Evolutionary conservation across 2,797 vertebrate genomes (phyloP), one percentile per base, ranked within the genome.

Genomic region (Molossus molossus): DNA sequence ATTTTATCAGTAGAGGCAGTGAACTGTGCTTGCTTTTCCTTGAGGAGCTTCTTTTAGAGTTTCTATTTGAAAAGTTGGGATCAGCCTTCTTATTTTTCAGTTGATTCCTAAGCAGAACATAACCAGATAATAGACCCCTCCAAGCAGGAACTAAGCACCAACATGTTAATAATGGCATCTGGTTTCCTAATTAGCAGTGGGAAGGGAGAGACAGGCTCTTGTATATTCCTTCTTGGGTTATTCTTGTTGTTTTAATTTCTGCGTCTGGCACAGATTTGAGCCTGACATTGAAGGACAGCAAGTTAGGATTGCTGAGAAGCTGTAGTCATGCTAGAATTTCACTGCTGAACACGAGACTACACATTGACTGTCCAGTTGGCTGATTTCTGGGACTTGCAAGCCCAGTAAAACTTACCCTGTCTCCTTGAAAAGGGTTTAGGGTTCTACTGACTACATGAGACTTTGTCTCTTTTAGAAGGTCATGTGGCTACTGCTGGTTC

Each of bases 21-120:
- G 40, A 50, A 60, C 37, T 67, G 55, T 33, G 40, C 27, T 91
- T 12, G 11, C 33, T 91, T 65, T 62, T 73, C 37, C 75, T 64
- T 77, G 37, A 83, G 67, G 23, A 87, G 25, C 45, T 87, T 76
- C 27, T 82, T 92, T 62, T 33, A 67, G 37, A 81, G 48, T 85
- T 87, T 45, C n/a, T 95, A 0, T 87, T 69, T 76, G 27, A 77
- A 33, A 84, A 58, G 69, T 64, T n/a, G 14, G 9, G 11, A 4
- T 76, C 53, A 76, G 13, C 48, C 33, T 65, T 82, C 29, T 94
- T 88, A 81, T 37, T 75, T 94, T 76, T 88, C 18, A 60, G 13
- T 76, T 77, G 40, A 83, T 89, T 75, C 21, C 37, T 65, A 75
- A 65, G 33, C 15, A 82, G 67, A 75, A 70, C 37, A 40, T 53